These are phyloP conservation scores for Panonychus citri DNA, from an alignment of 1,140 invertebrate genomes.

Conservation along the genomic window DNA sequence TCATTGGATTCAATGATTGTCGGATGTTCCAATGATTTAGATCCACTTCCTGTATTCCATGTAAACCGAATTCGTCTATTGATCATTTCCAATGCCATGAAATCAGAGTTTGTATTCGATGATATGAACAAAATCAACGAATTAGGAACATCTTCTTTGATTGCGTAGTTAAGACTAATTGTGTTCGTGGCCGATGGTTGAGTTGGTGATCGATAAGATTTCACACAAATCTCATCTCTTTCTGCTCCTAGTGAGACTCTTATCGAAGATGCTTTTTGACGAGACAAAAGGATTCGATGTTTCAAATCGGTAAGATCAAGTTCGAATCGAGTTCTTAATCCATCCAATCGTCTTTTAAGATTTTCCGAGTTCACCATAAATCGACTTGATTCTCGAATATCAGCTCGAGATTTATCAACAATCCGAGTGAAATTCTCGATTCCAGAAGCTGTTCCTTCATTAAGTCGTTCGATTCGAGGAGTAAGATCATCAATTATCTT, in stretches of 20 bases:
- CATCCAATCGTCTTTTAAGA: constrained; percentile 13
- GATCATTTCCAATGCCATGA: constrained; percentile 50
- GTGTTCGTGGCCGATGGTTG: constrained; percentile 42
- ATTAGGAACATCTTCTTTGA: constrained; percentile 32
- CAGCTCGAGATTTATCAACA: constrained; percentile 24
- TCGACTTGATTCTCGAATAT: constrained; percentile 14
- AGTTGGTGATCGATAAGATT: constrained; percentile 39
- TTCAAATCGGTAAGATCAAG: constrained; percentile 38
- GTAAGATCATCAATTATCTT: constrained; percentile 15
- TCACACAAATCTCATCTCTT: constrained; percentile 33
- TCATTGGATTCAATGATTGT: constrained; percentile 29
- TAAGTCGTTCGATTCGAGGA: constrained; percentile 17
- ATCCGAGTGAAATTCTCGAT: constrained; percentile 15
- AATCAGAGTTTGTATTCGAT: constrained; percentile 30
- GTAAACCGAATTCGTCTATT: constrained; percentile 43
- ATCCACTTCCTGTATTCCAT: constrained; percentile 50
- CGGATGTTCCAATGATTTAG: constrained; percentile 31
- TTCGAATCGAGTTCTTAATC: constrained; percentile 22
- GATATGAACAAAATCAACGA: constrained; percentile 40
- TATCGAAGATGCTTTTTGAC: constrained; percentile 55
- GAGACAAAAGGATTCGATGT: constrained; percentile 46
- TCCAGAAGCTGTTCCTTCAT: constrained; percentile 16
- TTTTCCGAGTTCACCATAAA: constrained; percentile 13
- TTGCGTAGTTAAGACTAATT: constrained; percentile 39
- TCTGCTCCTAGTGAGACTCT: constrained; percentile 41